Evolutionary conservation across 1,140 invertebrate genomes (phyloP), one percentile per base, ranked within the genome.

Genomic region (Sycophila sp.): DNA sequence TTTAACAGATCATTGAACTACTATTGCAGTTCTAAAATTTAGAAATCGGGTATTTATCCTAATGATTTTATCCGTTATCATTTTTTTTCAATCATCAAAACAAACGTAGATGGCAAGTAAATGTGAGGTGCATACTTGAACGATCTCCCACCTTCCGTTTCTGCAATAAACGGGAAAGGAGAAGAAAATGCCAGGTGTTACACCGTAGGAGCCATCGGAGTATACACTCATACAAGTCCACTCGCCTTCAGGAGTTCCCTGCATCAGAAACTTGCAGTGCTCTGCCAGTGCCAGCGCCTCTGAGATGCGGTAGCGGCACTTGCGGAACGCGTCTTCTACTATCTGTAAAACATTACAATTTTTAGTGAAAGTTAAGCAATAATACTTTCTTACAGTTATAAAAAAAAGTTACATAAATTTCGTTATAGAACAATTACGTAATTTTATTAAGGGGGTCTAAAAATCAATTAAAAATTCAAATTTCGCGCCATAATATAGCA

Each of bases 141-240:
- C 60, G 11, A 77, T 77, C n/a, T 74, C 26, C 32, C 60, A 76
- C 3, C 53, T 17, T 15, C 28, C 40, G 13, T 77, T 47, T 22
- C 36, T 47, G 38, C 74, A 77, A 28, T 38, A 15, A 13, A 76
- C 74, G 0, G 74, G 73, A 51, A 60, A 74, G 10, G 67, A 76
- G 11, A 77, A 77, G 55, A 71, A 77, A 19, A 67, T 64, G 8
- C 63, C 71, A 2, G 36, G 24, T 7, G 28, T 68, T 2, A 74
- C 53, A 0, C 24, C 60, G 15, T 76, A 74, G 15, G 76, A 74
- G 19, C 65, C 32, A 42, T 77, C 76, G 1, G 76, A 76, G 4
- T 32, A 4, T 36, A 77, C 73, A 6, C 51, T 55, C 76, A 77
- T 77, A 17, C 19, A 55, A 2, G 53, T 73, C 76, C 76, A 77